Base-by-base conservation (phyloP, 1,140 invertebrate genomes). In the Aphaenogaster floridana region DNA sequence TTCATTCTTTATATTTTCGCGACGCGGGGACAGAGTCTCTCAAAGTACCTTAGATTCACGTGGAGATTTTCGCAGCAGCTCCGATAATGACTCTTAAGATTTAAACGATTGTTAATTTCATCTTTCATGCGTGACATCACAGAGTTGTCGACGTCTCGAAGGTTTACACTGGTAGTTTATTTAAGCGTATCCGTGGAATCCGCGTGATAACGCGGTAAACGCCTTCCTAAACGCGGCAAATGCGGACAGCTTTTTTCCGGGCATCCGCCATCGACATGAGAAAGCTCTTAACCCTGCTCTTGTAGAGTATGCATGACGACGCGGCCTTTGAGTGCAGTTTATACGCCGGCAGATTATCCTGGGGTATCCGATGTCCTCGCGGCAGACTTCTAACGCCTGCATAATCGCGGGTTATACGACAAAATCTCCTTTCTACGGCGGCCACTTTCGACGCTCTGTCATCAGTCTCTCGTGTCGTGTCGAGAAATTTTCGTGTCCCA, bases 201-300 rank as follows among this genome's bases (percentile, higher is more conserved):
- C 21, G 28, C 15, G 17, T 45, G 36, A 54, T 42, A 28, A 39
- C 36, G 69, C 34, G 83, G 28, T 66, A 64, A 85, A 63, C 39
- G 72, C 21, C 1, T 52, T 21, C 39, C 42, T 74, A 48, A 74
- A 84, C n/a, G 36, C 13, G 80, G 13, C 61, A 52, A 45, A 77
- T 64, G 45, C 11, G 72, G 45, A n/a, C 61, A 21, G 57, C 45
- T 68, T 80, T 86, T 86, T 79, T 45, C 84, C 63, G 39, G 52
- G 36, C 21, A 80, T 28, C 39, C 64, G 8, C 63, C 64, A 68
- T 66, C 28, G 77, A 86, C 77, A 86, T 42, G 85, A 61, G 50
- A 86, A 86, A 81, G 85, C 85, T 86, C 77, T 86, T 68, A 86
- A 59, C 39, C 28, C 59, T 42, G 34, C 45, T 54, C 61, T 68